These are phyloP conservation scores for Gymnocypris eckloni DNA, from an alignment of 2,797 vertebrate species.

Conservation along the genomic window DNA sequence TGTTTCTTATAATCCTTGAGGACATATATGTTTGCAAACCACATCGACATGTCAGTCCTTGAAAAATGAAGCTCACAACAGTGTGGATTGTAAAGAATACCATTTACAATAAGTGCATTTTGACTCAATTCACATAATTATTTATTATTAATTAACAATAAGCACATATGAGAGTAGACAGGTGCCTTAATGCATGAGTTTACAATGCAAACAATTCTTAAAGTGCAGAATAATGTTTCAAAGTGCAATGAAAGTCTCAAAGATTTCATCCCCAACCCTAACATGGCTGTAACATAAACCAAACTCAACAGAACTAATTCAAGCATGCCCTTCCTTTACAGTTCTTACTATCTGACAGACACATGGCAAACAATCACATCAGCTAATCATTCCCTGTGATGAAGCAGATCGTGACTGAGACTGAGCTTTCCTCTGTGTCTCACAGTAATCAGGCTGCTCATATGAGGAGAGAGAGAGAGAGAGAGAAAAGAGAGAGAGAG, in stretches of 20 bases:
- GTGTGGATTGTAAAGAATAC: neutral
- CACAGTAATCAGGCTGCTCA: neutral
- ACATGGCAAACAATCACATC: neutral
- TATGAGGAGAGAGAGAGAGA: neutral
- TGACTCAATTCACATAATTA: neutral
- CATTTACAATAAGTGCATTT: neutral
- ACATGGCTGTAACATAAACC: neutral
- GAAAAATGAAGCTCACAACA: neutral
- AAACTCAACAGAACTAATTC: neutral
- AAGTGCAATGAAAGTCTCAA: neutral
- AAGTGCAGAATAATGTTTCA: neutral
- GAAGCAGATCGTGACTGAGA: neutral
- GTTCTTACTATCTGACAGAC: neutral
- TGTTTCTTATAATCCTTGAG: neutral
- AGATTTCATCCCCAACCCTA: neutral
- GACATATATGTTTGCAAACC: neutral
- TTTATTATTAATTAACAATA: neutral
- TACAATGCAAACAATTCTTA: neutral
- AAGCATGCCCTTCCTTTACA: neutral
- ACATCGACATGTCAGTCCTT: slow-evolving; percentile 1
- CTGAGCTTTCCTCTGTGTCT: neutral
- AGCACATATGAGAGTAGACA: neutral
- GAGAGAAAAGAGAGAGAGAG: too few species aligned
- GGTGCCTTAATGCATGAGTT: neutral
- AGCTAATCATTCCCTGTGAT: slow-evolving; percentile 29